Percentiles rank a stretch among this genome's conserved stretches.
Evolutionary conservation across 2,113 vertebrate species (phyloP).

Genomic region (Caloenas nicobarica): DNA sequence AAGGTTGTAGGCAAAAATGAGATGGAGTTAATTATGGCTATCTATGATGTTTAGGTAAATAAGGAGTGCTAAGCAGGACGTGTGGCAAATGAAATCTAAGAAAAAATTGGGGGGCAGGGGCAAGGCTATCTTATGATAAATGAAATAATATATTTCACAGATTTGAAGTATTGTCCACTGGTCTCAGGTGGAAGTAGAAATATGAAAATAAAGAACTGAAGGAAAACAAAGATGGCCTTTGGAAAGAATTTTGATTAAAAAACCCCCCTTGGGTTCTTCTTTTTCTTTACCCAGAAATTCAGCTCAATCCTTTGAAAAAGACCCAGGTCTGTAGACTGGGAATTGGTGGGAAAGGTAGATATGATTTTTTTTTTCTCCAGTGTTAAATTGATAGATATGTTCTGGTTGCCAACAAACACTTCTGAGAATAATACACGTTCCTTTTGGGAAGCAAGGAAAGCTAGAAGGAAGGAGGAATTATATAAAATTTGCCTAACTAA

Average conservation of each 20-base stretch:
- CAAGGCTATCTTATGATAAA: not conserved
- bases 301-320: not conserved
- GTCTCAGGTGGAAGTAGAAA: not conserved
- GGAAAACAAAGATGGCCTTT: not conserved
- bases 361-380: not conserved
- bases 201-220: not conserved
- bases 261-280: rapidly evolving
- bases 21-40: not conserved
- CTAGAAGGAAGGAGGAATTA: not conserved
- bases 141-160: not conserved
- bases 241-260: not conserved
- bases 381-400: not conserved
- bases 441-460: not conserved
- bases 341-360: not conserved
- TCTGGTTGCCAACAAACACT: not conserved
- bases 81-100: not conserved
- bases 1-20: not conserved
- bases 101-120: not conserved
- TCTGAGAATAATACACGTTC: not conserved
- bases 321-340: not conserved
- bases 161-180: not conserved
- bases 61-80: not conserved
- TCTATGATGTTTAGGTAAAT: not conserved
- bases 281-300: not conserved
- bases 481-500: not conserved